Evolutionary conservation across 2,888 invertebrate species (phyloP), one percentile per base, ranked within the genome.

Genomic region (Oegoconia quadripuncta): DNA sequence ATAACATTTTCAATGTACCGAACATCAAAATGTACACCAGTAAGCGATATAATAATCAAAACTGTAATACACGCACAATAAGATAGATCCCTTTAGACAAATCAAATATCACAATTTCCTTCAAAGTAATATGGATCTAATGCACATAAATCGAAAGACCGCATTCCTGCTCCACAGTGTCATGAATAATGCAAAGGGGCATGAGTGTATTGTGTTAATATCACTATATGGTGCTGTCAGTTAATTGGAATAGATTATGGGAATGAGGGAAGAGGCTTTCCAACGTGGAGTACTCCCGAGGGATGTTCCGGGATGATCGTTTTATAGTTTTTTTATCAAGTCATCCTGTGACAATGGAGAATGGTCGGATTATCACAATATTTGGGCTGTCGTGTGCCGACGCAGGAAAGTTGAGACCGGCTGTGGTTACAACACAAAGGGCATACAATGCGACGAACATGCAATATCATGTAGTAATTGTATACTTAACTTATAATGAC

Each of bases 231-330:
- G 74, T 68, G 73, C 84, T 87, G 87, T 87, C 87, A 87, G 82
- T 87, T 87, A 86, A 87, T 87, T 87, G 86, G 86, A 86, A 87
- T 87, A 87, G 87, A 87, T 87, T 84, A 86, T 87, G 86, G 86
- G 87, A 87, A 84, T 79, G 64, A 79, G 79, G 74, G 79, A 78
- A 74, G 70, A 67, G 67, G 70, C 64, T 59, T 67, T 67, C 60
- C 58, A 59, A 50, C 55, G 56, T 64, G 52, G 72, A 75, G 71
- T 70, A 67, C 64, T 71, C 81, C 73, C 74, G 63, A 50, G 82
- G 86, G 86, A 79, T 67, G 71, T 42, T 47, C 48, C 46, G 53
- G 51, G 61, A 51, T 55, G 60, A 48, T 64, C 69, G 59, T 71
- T 77, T 73, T 70, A 64, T 70, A 68, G 61, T 62, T 77, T 40